Evolutionary conservation across 2,113 vertebrate genomes (phyloP).

Genomic region (Eclectus roratus): DNA sequence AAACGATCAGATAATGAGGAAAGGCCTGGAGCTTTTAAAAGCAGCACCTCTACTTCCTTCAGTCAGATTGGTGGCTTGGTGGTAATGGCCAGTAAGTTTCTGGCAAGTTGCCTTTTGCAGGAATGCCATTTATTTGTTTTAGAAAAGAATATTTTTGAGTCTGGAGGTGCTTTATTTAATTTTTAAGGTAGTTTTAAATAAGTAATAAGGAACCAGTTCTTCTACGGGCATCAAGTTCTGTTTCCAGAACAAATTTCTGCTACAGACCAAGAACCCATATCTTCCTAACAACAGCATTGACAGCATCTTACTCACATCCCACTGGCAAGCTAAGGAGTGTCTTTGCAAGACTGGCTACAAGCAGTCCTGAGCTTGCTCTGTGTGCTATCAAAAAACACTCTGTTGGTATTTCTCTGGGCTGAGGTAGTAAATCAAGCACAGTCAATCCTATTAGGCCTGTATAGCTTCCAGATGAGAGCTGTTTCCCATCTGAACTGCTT

Average conservation of each 20-base stretch:
- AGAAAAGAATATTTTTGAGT: background rate
- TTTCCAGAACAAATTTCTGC: background rate
- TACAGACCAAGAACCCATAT: background rate
- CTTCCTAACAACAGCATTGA: background rate
- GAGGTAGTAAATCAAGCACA: background rate
- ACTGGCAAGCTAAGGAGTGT: background rate
- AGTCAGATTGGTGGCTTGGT: background rate
- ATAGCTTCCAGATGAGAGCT: background rate
- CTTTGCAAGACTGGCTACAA: background rate
- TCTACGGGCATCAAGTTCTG: background rate
- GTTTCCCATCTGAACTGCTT: background rate
- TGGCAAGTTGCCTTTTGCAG: background rate
- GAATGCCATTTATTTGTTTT: background rate
- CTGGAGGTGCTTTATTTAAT: background rate
- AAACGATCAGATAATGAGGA: slow-evolving; percentile 2
- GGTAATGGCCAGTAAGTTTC: background rate
- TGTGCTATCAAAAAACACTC: background rate
- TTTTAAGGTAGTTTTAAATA: background rate
- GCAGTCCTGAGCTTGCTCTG: background rate
- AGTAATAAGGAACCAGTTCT: background rate
- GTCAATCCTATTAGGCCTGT: background rate
- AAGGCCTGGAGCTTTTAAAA: background rate
- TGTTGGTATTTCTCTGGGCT: background rate
- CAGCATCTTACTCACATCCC: background rate
- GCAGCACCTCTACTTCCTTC: background rate